These are phyloP conservation scores for Enteromius anoplus DNA, from an alignment of 2,797 vertebrate species.

Conservation along the genomic window DNA sequence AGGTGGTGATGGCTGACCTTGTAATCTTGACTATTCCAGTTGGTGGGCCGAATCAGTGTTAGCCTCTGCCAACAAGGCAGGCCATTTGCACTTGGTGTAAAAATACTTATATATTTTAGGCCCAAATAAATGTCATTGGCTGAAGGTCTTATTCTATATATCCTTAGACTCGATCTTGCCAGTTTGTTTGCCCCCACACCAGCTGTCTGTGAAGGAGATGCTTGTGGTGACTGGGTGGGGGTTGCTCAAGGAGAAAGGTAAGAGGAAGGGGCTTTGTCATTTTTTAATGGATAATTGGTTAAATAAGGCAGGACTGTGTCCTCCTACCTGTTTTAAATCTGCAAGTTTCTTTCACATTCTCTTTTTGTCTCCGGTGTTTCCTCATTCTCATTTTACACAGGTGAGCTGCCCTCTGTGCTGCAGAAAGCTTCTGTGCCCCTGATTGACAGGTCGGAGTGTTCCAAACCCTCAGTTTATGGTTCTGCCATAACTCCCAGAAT, in stretches of 20 bases:
- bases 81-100: no score
- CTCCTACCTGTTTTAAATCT: background rate
- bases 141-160: background rate
- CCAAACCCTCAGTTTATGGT: slow-evolving; percentile 69
- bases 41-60: no score
- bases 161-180: slow-evolving; percentile 70
- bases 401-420: slow-evolving; percentile 63
- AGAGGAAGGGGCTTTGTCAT: background rate
- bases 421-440: slow-evolving; percentile 73
- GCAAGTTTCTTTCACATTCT: background rate
- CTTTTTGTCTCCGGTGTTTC: background rate
- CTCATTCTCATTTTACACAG: slow-evolving; percentile 22
- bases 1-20: no score
- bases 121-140: background rate
- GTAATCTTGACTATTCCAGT: no score
- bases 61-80: no score
- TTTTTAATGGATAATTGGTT: background rate
- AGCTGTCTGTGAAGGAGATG: slow-evolving; percentile 66
- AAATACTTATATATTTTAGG: no score
- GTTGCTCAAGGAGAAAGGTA: slow-evolving; percentile 67
- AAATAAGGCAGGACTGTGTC: background rate
- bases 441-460: slow-evolving; percentile 69
- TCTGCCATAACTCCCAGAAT: slow-evolving; percentile 74
- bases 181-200: slow-evolving; percentile 80
- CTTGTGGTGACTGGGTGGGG: slow-evolving; percentile 83